Base-by-base conservation (phyloP, 1,140 invertebrate genomes). In the Bombyx mandarina region DNA sequence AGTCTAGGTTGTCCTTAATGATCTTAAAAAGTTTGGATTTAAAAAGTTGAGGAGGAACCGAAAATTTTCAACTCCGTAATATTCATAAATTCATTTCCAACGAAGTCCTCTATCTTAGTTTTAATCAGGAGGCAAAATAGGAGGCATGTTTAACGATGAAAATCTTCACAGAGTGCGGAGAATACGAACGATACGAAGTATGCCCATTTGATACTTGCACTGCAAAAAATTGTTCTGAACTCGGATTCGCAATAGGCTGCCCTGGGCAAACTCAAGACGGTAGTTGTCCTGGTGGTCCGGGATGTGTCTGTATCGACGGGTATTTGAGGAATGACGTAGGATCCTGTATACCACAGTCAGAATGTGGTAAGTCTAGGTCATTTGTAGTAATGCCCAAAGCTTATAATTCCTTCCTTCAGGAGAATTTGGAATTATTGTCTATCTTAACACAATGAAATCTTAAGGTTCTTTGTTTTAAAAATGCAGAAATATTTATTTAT, bases 281-380 rank as follows among this genome's bases (percentile, higher is more conserved):
- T 8, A 26, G 22, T 1, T 67, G 65, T 46, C 56, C 51, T 26
- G 53, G 43, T 6, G 61, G 55, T 52, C 60, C 63, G 12, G 63
- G 60, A 4, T 74, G 69, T 55, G 50, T 71, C 8, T 76, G 73
- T 45, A 60, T 56, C 7, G 57, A 66, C 6, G 56, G 58, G 8
- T 65, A 66, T 53, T 56, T 73, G 5, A 60, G 65, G 42, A 66
- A 73, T 12, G 45, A 58, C 12, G 47, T 61, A 7, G 69, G 69
- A 10, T n/a, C 58, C 18, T 76, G 73, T 45, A 61, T 73, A 8
- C 71, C 63, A 12, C 47, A 43, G 18, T 56, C 56, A 12, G 10
- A 65, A 45, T 75, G 73, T 49, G 62, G 69, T 65, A 65, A 66
- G 65, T 64, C 56, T 52, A 35, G 26, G 26, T 35, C 26, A 35